These are phyloP conservation scores for Drosophila ustulata DNA, from an alignment of 2,888 invertebrate genomes.

Conservation along the genomic window DNA sequence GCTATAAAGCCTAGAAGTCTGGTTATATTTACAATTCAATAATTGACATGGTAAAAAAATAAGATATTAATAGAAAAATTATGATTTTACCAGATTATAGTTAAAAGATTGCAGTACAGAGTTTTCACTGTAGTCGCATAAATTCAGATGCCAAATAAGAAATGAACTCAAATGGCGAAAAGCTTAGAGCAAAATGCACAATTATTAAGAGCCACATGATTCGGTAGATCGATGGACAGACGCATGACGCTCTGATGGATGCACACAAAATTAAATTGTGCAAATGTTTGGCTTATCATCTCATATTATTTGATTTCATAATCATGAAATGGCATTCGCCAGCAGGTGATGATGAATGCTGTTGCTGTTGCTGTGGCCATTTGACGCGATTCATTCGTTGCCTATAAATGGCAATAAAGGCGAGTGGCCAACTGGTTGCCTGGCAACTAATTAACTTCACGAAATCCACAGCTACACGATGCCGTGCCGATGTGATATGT, in stretches of 20 bases:
- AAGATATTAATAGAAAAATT: too few relatives aligned
- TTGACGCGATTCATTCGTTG: slow-evolving; percentile 15
- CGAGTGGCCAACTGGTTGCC: slow-evolving; percentile 27
- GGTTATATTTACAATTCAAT: too few relatives aligned
- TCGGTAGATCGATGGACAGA: neutral
- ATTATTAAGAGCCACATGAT: slow-evolving; percentile 4
- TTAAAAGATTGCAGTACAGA: too few relatives aligned
- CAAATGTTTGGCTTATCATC: slow-evolving; percentile 34
- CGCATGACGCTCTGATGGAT: neutral
- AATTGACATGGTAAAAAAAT: too few relatives aligned
- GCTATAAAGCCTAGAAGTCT: too few relatives aligned
- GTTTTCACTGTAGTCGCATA: neutral
- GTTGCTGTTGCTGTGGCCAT: neutral
- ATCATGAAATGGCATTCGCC: slow-evolving; percentile 33
- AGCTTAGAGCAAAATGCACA: neutral
- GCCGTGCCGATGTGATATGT: too few relatives aligned
- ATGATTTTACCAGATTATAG: too few relatives aligned
- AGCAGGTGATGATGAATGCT: slow-evolving; percentile 29
- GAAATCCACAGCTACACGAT: neutral
- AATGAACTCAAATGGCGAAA: neutral
- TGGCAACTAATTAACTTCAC: slow-evolving; percentile 47
- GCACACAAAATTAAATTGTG: slow-evolving; percentile 25
- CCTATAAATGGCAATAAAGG: slow-evolving; percentile 41
- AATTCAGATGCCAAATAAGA: neutral
- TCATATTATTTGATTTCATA: slow-evolving; percentile 48